These are phyloP conservation scores for Apostichopus japonicus DNA, from an alignment of 35 echinoderm and acorn worm species.

Conservation along the genomic window DNA sequence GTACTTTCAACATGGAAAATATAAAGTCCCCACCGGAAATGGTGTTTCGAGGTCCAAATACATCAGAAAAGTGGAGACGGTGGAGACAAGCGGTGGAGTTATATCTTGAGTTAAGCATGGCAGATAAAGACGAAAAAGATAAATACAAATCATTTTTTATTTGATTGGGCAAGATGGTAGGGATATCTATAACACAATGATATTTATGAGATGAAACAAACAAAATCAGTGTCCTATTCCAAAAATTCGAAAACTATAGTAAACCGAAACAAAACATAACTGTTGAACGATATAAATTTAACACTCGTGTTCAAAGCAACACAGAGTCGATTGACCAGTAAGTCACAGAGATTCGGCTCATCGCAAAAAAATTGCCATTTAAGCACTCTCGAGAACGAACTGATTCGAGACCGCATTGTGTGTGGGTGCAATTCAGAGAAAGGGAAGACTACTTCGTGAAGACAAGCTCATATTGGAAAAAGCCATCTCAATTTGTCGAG, in stretches of 20 bases:
- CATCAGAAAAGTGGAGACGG: neutral
- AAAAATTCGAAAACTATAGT: constrained; percentile 45
- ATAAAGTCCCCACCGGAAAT: constrained; percentile 33
- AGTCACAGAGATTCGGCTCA: constrained; percentile 18
- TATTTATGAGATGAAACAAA: neutral
- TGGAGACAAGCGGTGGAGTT: constrained; percentile 40
- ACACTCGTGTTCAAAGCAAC: constrained; percentile 48
- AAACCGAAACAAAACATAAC: constrained; percentile 41
- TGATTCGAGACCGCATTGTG: neutral
- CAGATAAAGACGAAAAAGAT: constrained; percentile 7
- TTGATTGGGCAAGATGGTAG: constrained; percentile 32
- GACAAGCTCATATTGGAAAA: neutral
- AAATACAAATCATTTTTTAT: constrained; percentile 40
- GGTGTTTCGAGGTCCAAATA: constrained; percentile 28
- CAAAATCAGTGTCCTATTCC: neutral
- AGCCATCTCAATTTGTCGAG: neutral
- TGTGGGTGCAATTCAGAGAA: neutral
- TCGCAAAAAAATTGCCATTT: constrained; percentile 59
- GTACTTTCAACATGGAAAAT: constrained; percentile 25
- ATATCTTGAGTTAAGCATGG: constrained; percentile 29
- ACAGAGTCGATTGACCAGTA: constrained; percentile 55
- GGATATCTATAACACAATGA: constrained; percentile 36
- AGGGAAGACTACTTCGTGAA: constrained; percentile 1
- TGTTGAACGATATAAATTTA: constrained; percentile 62
- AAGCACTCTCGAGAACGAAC: constrained; percentile 20